Percentiles rank a stretch among this genome's conserved stretches.
Conservation (phyloP, 2,888 invertebrate genomes). For the Nesidiocoris tenuis region DNA sequence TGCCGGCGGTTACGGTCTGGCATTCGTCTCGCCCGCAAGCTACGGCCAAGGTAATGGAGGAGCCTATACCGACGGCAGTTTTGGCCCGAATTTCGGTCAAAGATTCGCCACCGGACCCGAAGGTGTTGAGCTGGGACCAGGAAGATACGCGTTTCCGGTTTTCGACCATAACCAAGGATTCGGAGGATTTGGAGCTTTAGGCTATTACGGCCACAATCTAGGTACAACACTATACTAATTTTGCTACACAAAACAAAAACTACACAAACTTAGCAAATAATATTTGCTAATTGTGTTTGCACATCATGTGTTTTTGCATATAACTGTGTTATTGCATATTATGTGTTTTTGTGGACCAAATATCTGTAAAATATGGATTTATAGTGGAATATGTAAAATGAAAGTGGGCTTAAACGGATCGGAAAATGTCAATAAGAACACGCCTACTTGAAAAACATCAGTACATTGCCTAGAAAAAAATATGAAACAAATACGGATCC, state of each 20-base stretch:
- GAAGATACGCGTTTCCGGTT: conserved; percentile 25
- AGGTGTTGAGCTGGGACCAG: conserved; percentile 8
- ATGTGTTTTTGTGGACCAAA: too few relatives aligned
- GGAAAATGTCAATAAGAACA: too few relatives aligned
- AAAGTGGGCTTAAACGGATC: too few relatives aligned
- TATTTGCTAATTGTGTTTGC: too few relatives aligned
- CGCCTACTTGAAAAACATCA: too few relatives aligned
- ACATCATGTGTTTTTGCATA: too few relatives aligned
- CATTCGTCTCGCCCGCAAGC: conserved; percentile 28
- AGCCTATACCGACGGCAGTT: background rate
- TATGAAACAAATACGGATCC: too few relatives aligned
- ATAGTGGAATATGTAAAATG: too few relatives aligned
- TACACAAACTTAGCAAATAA: too few relatives aligned
- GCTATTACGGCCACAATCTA: conserved; percentile 26
- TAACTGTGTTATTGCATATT: too few relatives aligned
- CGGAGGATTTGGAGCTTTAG: conserved; percentile 30
- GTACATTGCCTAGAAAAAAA: too few relatives aligned
- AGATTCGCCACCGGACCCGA: background rate
- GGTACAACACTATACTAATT: background rate
- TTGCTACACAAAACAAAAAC: background rate
- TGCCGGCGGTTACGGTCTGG: conserved; percentile 33
- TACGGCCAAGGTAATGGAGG: conserved; percentile 22
- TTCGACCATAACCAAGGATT: conserved; percentile 30
- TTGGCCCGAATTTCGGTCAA: background rate
- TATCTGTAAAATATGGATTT: too few relatives aligned